phyloP scores from a whole-genome alignment of 2,113 vertebrate species.

The Lepus americanus region DNA sequence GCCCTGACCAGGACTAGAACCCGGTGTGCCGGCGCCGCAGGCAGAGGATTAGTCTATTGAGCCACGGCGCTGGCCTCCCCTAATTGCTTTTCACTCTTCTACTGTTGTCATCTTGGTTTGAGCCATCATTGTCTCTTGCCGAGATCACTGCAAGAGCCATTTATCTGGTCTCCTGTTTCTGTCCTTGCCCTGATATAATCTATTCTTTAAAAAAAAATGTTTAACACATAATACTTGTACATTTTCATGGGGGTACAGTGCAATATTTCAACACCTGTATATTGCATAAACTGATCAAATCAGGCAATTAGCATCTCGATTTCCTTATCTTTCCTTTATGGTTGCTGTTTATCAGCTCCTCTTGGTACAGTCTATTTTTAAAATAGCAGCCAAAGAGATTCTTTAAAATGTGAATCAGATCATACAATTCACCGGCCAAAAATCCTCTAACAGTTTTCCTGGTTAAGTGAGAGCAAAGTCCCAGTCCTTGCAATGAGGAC shows the following conservation, averaged over 20 bases:
- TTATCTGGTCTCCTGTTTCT: slow-evolving; percentile 12
- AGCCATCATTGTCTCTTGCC: background rate
- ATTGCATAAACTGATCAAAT: too few species aligned
- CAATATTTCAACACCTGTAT: too few species aligned
- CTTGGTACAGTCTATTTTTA: slow-evolving; percentile 5
- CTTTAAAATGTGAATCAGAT: slow-evolving; percentile 16
- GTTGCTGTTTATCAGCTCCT: too few species aligned
- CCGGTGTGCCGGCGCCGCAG: too few species aligned
- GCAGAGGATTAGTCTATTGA: too few species aligned
- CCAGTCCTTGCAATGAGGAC: background rate
- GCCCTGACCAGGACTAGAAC: too few species aligned
- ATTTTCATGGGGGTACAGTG: too few species aligned
- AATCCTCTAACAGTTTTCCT: slow-evolving; percentile 26
- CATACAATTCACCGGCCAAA: background rate
- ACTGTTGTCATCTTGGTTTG: background rate
- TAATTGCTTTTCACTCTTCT: background rate
- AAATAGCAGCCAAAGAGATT: slow-evolving; percentile 19
- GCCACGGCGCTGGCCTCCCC: too few species aligned
- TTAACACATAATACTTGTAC: too few species aligned
- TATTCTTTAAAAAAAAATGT: slow-evolving; percentile 5
- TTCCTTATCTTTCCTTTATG: too few species aligned
- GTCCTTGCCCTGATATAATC: background rate
- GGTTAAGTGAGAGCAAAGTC: slow-evolving; percentile 5
- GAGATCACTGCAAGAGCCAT: slow-evolving; percentile 4
- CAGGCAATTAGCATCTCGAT: too few species aligned